Conservation (phyloP, 2,888 invertebrate species). For the Petrolisthes cinctipes region DNA sequence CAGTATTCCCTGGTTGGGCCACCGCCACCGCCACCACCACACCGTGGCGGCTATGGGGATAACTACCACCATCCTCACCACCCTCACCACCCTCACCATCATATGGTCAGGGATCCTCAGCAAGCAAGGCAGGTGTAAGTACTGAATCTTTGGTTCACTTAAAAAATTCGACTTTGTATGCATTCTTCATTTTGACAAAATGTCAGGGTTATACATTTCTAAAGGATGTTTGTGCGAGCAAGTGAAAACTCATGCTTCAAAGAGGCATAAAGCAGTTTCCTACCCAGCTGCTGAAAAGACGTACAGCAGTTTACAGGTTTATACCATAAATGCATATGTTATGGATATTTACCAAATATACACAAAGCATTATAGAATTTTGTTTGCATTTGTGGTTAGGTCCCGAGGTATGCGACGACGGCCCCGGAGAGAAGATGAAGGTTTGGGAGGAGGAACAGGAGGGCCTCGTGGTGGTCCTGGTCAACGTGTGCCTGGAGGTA, state of each 20-base stretch:
- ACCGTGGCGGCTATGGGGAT: slow-evolving; percentile 24
- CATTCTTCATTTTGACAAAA: background rate
- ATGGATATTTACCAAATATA: too few species aligned
- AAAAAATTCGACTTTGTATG: background rate
- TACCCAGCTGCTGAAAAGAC: too few species aligned
- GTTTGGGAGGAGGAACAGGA: background rate
- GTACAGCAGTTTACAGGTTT: too few species aligned
- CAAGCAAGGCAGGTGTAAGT: slow-evolving; percentile 52
- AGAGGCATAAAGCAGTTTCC: too few species aligned
- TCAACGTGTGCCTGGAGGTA: background rate
- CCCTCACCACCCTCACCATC: slow-evolving; percentile 32
- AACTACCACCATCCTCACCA: slow-evolving; percentile 44
- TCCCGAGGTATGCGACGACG: slow-evolving; percentile 23
- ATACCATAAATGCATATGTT: too few species aligned
- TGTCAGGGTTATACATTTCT: background rate
- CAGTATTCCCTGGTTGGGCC: slow-evolving; percentile 27
- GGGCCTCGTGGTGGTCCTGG: background rate
- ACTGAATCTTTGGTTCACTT: background rate
- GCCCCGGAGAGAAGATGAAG: slow-evolving; percentile 37
- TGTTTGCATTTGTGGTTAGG: too few species aligned
- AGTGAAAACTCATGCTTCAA: too few species aligned
- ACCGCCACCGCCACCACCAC: slow-evolving; percentile 48
- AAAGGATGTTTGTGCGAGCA: too few species aligned
- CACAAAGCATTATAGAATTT: too few species aligned
- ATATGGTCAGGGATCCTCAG: slow-evolving; percentile 45